These are phyloP conservation scores for Nomada hirtipes DNA, from an alignment of 2,888 invertebrate species.

Conservation along the genomic window DNA sequence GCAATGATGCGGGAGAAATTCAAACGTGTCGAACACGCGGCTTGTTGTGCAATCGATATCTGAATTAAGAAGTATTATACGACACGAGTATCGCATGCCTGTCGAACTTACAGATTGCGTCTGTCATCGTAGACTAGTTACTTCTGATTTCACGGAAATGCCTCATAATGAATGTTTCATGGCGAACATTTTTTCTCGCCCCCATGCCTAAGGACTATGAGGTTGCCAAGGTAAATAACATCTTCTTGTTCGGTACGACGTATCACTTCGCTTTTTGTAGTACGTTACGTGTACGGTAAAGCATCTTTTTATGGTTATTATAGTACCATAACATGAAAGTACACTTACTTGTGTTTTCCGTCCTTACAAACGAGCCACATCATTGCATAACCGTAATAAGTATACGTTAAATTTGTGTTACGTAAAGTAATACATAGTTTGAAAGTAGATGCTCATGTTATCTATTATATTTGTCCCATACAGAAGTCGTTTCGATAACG, in stretches of 20 bases:
- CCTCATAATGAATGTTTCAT: conserved; percentile 14
- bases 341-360: conserved; percentile 18
- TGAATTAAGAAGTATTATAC: conserved; percentile 37
- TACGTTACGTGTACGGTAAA: conserved; percentile 5
- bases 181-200: not conserved
- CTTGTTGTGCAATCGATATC: conserved; percentile 33
- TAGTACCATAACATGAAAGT: conserved; percentile 30
- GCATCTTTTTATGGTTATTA: conserved; percentile 47
- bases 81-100: conserved; percentile 1
- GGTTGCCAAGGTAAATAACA: not conserved
- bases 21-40: conserved; percentile 18
- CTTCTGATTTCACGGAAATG: conserved; percentile 13
- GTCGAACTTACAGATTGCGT: not conserved
- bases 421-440: conserved; percentile 24
- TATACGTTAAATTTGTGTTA: conserved; percentile 26
- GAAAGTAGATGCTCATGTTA: conserved; percentile 5
- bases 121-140: conserved; percentile 15
- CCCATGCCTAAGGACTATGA: not conserved
- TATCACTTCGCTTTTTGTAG: conserved; percentile 21
- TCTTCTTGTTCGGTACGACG: conserved; percentile 1
- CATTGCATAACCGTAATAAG: conserved; percentile 34
- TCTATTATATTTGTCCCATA: too few relatives aligned
- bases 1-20: conserved; percentile 49
- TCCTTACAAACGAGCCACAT: conserved; percentile 10
- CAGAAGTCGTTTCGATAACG: not conserved